A percentile compares a stretch with the other conserved stretches of the same genome.
phyloP scores from a whole-genome alignment of 1,140 invertebrate genomes.

The Copidosoma floridanum region DNA sequence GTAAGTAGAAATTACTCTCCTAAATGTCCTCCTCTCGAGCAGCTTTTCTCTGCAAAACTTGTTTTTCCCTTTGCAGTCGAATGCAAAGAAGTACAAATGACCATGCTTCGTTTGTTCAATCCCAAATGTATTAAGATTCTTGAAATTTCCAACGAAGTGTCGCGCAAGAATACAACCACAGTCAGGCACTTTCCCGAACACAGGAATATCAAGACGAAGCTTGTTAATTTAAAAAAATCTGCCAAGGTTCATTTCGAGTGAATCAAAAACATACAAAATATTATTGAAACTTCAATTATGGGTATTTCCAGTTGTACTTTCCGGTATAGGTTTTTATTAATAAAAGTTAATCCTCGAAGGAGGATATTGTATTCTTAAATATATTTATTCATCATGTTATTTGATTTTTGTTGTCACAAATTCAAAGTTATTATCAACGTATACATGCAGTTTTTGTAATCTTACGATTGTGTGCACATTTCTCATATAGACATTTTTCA shows the following conservation, averaged over 20 bases:
- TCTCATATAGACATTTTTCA: too few relatives aligned
- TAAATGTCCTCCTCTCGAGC: too few relatives aligned
- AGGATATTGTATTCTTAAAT: conserved; percentile 14
- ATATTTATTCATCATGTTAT: too few relatives aligned
- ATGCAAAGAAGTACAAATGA: conserved; percentile 2
- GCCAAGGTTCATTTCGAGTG: not conserved
- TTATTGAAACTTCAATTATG: too few relatives aligned
- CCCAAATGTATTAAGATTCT: conserved; percentile 11
- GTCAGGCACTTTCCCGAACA: too few relatives aligned
- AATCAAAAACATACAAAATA: too few relatives aligned
- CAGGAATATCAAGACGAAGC: not conserved
- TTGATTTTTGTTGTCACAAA: too few relatives aligned
- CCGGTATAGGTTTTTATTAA: not conserved
- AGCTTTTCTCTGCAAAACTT: too few relatives aligned
- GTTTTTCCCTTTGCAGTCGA: conserved; percentile 2
- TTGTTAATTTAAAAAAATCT: not conserved
- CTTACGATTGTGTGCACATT: too few relatives aligned
- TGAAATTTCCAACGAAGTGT: conserved; percentile 1
- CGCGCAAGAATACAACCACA: not conserved
- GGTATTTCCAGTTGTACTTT: too few relatives aligned
- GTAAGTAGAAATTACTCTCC: conserved; percentile 1
- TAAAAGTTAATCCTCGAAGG: not conserved
- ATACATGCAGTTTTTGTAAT: too few relatives aligned
- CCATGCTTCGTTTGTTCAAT: not conserved
- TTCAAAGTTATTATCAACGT: too few relatives aligned